A percentile compares a stretch with the other conserved stretches of the same genome.
Evolutionary conservation across 2,888 invertebrate genomes (phyloP).

Genomic region (Chalcosyrphus nemorum): DNA sequence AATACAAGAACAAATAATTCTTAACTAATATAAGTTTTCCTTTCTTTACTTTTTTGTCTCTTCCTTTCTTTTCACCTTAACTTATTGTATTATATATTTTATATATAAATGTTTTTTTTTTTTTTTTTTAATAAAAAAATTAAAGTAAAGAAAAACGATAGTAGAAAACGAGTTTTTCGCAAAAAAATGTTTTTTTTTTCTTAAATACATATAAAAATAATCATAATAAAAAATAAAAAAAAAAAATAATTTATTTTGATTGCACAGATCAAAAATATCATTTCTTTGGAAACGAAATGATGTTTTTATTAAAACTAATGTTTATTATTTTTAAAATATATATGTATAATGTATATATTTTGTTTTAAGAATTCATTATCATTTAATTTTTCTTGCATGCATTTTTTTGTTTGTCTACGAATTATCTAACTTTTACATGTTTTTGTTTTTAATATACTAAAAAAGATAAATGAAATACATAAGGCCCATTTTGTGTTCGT

Average conservation of each 20-base stretch:
- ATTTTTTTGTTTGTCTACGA: constrained; percentile 45
- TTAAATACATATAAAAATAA: constrained; percentile 48
- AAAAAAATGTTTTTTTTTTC: constrained; percentile 33
- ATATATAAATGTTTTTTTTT: constrained; percentile 52
- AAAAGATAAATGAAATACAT: constrained; percentile 69
- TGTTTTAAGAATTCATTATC: constrained; percentile 25
- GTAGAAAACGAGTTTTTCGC: constrained; percentile 42
- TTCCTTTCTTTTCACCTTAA: constrained; percentile 56
- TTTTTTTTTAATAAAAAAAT: constrained; percentile 45
- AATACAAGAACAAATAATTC: constrained; percentile 74
- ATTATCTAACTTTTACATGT: constrained; percentile 60
- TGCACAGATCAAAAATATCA: constrained; percentile 74
- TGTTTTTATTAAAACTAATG: constrained; percentile 60
- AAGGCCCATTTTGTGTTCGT: constrained; percentile 73
- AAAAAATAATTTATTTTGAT: constrained; percentile 74
- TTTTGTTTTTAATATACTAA: constrained; percentile 38
- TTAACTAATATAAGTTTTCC: constrained; percentile 63
- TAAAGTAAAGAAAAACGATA: constrained; percentile 45
- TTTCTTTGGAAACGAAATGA: constrained; percentile 72
- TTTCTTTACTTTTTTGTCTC: constrained; percentile 33
- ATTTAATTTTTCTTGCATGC: constrained; percentile 22
- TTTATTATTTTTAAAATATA: constrained; percentile 57
- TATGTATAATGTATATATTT: constrained; percentile 62
- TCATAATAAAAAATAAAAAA: constrained; percentile 52
- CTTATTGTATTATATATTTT: constrained; percentile 58